Evolutionary conservation across 2,797 vertebrate species (phyloP).

Genomic region (Enteromius paludinosus): DNA sequence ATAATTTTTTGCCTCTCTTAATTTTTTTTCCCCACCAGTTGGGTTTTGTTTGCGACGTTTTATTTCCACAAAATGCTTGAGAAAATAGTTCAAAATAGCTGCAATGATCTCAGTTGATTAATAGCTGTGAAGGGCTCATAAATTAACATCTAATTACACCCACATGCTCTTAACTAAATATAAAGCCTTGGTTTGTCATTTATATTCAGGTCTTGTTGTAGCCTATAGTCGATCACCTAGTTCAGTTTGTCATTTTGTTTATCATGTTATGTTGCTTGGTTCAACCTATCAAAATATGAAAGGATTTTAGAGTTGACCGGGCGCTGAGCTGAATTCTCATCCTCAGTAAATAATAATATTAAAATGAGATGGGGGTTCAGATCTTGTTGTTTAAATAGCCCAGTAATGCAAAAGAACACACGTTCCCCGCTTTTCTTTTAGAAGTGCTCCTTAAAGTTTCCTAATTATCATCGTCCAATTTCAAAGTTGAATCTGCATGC

Average conservation of each 20-base stretch:
- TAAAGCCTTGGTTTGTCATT: constrained; percentile 43
- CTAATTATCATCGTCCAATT: constrained; percentile 82
- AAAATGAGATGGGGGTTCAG: constrained; percentile 16
- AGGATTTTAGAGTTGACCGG: neutral
- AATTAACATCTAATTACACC: constrained; percentile 60
- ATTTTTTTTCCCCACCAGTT: constrained; percentile 59
- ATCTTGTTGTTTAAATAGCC: constrained; percentile 47
- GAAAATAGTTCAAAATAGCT: constrained; percentile 64
- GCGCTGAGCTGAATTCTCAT: neutral
- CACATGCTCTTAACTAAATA: constrained; percentile 49
- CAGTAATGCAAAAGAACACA: constrained; percentile 50
- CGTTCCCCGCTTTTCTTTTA: constrained; percentile 49
- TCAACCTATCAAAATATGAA: neutral
- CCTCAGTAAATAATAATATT: constrained; percentile 1
- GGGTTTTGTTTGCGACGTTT: constrained; percentile 68
- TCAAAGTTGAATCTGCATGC: constrained; percentile 87
- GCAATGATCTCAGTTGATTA: constrained; percentile 67
- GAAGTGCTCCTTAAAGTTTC: constrained; percentile 71
- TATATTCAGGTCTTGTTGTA: neutral
- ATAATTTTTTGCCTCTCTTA: constrained; percentile 76
- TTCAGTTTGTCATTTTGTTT: neutral
- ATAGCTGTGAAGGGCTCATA: constrained; percentile 65
- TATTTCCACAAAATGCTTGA: constrained; percentile 61
- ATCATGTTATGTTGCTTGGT: neutral
- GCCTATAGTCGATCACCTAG: neutral